Evolutionary conservation across 2,888 invertebrate species (phyloP).

Genomic region (Scaeva pyrastri): DNA sequence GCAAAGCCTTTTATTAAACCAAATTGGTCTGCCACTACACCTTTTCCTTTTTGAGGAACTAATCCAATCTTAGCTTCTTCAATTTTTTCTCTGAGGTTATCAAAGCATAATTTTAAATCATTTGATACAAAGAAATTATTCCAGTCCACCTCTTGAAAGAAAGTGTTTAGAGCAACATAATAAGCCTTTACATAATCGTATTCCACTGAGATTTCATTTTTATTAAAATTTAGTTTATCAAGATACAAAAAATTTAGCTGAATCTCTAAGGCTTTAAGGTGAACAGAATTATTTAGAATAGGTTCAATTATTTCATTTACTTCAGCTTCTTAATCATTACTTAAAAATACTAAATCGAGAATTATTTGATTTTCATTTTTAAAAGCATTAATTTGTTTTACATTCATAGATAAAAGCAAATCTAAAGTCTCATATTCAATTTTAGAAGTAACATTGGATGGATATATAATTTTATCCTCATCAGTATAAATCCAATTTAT

Average conservation of each 20-base stretch:
- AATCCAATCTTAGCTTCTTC: too few species aligned
- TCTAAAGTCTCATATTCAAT: not conserved
- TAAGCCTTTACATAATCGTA: too few species aligned
- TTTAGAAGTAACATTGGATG: not conserved
- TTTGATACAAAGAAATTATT: not conserved
- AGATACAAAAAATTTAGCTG: too few species aligned
- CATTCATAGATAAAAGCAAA: constrained; percentile 4
- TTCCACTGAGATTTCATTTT: too few species aligned
- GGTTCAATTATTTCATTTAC: constrained; percentile 2
- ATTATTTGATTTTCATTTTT: too few species aligned
- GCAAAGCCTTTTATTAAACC: not conserved
- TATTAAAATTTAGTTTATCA: too few species aligned
- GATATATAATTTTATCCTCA: not conserved
- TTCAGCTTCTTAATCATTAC: not conserved
- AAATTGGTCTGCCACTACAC: not conserved
- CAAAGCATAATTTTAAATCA: not conserved
- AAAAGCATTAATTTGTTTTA: too few species aligned
- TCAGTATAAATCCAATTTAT: not conserved
- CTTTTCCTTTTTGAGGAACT: constrained; percentile 14
- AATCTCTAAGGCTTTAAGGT: too few species aligned
- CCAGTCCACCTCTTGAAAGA: constrained; percentile 1
- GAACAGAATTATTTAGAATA: constrained; percentile 13
- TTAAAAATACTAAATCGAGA: not conserved
- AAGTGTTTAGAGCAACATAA: too few species aligned
- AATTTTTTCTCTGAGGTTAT: not conserved